These are phyloP conservation scores for Rosalia funebris DNA, from an alignment of 2,888 invertebrate species.

Conservation along the genomic window DNA sequence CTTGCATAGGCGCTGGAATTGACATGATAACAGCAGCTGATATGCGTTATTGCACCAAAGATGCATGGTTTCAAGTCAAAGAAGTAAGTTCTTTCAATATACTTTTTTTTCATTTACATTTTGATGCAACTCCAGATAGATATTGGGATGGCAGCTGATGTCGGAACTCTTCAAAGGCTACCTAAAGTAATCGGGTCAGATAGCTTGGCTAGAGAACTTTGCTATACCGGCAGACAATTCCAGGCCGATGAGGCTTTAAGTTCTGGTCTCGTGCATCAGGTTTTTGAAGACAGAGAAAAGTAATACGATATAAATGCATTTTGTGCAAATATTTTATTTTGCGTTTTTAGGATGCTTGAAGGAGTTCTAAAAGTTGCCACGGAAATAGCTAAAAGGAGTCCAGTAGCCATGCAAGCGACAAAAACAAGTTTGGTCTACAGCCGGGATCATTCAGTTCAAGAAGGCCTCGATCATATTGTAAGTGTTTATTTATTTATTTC, in stretches of 20 bases:
- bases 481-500: too few species aligned
- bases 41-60: slow-evolving; percentile 86
- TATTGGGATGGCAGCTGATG: slow-evolving; percentile 93
- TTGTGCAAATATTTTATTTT: too few species aligned
- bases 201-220: slow-evolving; percentile 87
- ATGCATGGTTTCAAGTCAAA: slow-evolving; percentile 93
- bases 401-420: slow-evolving; percentile 92
- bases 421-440: slow-evolving; percentile 88
- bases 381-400: slow-evolving; percentile 87
- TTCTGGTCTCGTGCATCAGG: slow-evolving; percentile 84
- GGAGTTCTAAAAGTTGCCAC: slow-evolving; percentile 80
- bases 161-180: slow-evolving; percentile 91
- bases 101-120: neutral
- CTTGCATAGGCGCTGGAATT: slow-evolving; percentile 92
- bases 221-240: slow-evolving; percentile 86
- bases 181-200: slow-evolving; percentile 91
- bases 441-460: slow-evolving; percentile 85
- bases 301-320: too few species aligned
- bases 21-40: slow-evolving; percentile 91
- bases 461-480: slow-evolving; percentile 92
- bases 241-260: slow-evolving; percentile 81
- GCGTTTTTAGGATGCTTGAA: slow-evolving; percentile 76
- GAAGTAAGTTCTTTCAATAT: slow-evolving; percentile 67
- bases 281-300: slow-evolving; percentile 77
- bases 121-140: slow-evolving; percentile 64